phyloP scores from a whole-genome alignment of 2,888 invertebrate species.

The Dicranocentrus wangi region DNA sequence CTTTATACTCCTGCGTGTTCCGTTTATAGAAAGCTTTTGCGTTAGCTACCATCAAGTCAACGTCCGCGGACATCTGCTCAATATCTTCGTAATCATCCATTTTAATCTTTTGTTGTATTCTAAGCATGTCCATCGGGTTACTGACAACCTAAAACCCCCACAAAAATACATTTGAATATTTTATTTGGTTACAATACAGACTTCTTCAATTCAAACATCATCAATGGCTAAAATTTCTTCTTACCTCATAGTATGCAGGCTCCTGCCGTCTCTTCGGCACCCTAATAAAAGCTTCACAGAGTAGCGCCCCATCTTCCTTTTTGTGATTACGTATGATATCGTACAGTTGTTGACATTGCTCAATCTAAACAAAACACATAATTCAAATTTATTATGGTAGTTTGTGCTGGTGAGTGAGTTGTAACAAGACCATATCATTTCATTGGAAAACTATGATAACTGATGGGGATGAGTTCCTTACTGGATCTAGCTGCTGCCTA shows the following conservation, averaged over 20 bases:
- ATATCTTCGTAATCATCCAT: slow-evolving; percentile 97
- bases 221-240: too few relatives aligned
- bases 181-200: too few relatives aligned
- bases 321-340: slow-evolving; percentile 92
- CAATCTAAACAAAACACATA: slow-evolving; percentile 78
- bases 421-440: too few relatives aligned
- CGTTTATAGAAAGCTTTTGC: slow-evolving; percentile 94
- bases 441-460: too few relatives aligned
- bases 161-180: too few relatives aligned
- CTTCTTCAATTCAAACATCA: neutral
- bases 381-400: neutral
- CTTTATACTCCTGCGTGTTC: slow-evolving; percentile 88
- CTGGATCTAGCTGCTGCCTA: slow-evolving; percentile 68
- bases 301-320: slow-evolving; percentile 90
- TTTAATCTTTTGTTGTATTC: slow-evolving; percentile 96
- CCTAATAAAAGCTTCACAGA: slow-evolving; percentile 95
- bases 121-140: slow-evolving; percentile 94
- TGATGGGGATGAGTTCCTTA: too few relatives aligned
- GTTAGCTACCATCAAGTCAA: slow-evolving; percentile 93
- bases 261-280: slow-evolving; percentile 95
- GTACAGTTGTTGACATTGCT: slow-evolving; percentile 92
- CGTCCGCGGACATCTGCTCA: slow-evolving; percentile 91
- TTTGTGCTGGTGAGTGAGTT: too few relatives aligned
- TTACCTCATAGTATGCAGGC: slow-evolving; percentile 87
- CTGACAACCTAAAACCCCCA: slow-evolving; percentile 86